Evolutionary conservation across 1,140 invertebrate genomes (phyloP).

Genomic region (Pogonomyrmex californicus): DNA sequence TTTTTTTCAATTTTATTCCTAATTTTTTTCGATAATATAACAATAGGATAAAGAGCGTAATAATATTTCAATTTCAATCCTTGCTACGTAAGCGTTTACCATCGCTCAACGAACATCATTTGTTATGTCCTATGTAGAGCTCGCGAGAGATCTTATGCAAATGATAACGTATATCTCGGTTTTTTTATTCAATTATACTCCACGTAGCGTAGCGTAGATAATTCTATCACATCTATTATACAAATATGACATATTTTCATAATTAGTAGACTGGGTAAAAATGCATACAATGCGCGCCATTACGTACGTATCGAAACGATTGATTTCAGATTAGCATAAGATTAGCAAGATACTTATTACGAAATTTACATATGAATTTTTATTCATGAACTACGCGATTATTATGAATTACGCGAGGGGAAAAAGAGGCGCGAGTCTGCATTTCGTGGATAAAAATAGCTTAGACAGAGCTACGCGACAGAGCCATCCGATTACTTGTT

Average conservation of each 20-base stretch:
- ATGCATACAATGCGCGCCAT: too few species aligned
- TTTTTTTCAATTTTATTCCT: background rate
- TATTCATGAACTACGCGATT: too few species aligned
- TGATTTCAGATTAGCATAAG: conserved; percentile 19
- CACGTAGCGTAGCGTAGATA: background rate
- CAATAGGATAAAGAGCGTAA: background rate
- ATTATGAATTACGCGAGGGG: too few species aligned
- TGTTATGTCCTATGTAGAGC: background rate
- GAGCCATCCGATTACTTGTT: background rate
- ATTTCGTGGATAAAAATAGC: background rate
- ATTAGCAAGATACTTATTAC: conserved; percentile 16
- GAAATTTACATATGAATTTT: background rate
- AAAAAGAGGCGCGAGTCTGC: background rate
- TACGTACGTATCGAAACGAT: background rate
- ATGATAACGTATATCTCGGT: background rate
- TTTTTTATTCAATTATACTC: conserved; percentile 36
- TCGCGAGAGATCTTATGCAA: background rate
- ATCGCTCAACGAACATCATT: background rate
- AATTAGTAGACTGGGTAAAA: background rate
- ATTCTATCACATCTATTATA: conserved; percentile 9
- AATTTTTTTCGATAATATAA: background rate
- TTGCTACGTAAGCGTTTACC: too few species aligned
- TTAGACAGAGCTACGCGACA: background rate
- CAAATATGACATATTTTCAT: conserved; percentile 12
- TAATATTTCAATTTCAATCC: conserved; percentile 26